A percentile compares a stretch with the other conserved stretches of the same genome.
Evolutionary conservation across 2,888 invertebrate species (phyloP).

Genomic region (Onthophagus sagittarius): DNA sequence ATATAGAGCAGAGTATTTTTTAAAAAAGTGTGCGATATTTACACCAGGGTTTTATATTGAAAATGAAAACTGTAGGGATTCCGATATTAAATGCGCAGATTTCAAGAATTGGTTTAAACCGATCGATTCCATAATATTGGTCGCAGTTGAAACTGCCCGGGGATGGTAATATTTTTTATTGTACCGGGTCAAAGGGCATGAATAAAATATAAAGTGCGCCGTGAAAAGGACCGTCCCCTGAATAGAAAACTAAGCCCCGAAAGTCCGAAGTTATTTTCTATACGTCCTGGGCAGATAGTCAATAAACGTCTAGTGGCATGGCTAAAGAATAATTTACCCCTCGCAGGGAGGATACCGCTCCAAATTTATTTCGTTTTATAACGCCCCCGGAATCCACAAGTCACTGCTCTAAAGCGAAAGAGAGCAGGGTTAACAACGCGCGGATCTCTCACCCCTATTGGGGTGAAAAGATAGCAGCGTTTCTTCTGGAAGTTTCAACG

Average conservation of each 20-base stretch:
- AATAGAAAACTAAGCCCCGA: conserved; percentile 18
- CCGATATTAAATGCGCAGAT: neutral
- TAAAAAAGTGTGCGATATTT: too few species aligned
- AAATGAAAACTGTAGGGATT: too few species aligned
- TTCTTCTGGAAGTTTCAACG: neutral
- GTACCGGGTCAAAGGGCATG: conserved; percentile 34
- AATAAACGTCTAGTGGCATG: conserved; percentile 5
- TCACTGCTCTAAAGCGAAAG: conserved; percentile 1
- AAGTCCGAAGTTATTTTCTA: conserved; percentile 17
- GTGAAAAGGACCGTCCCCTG: conserved; percentile 6
- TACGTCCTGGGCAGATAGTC: conserved; percentile 8
- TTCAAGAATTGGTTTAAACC: neutral
- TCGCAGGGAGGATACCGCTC: neutral
- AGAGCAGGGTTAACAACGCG: neutral
- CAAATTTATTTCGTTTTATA: neutral
- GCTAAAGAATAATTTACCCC: neutral
- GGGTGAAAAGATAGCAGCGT: neutral
- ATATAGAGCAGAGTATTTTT: neutral
- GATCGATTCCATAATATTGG: neutral
- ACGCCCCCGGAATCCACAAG: conserved; percentile 15
- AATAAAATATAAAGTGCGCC: conserved; percentile 34
- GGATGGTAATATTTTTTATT: conserved; percentile 32
- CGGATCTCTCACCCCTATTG: neutral
- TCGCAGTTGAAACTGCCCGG: neutral
- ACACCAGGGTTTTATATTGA: too few species aligned